These are phyloP conservation scores for Albula glossodonta DNA, from an alignment of 2,113 vertebrate genomes.

Conservation along the genomic window DNA sequence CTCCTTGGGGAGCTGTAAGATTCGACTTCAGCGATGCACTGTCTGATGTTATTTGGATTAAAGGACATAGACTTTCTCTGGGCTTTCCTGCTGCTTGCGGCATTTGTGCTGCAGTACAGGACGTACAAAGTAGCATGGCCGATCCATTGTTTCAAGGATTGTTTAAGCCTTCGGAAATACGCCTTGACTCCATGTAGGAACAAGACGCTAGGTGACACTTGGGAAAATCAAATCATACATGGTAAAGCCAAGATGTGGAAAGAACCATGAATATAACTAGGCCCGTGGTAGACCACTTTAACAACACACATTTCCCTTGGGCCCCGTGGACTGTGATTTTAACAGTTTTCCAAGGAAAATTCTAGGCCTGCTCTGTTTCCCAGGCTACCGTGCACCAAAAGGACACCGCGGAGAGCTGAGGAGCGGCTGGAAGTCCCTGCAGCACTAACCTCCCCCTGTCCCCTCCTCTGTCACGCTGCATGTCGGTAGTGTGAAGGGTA, in stretches of 20 bases:
- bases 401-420: constrained; percentile 56
- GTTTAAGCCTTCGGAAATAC: neutral
- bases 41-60: constrained; percentile 16
- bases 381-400: constrained; percentile 56
- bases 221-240: neutral
- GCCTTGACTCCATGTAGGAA: neutral
- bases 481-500: constrained; percentile 63
- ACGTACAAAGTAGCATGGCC: neutral
- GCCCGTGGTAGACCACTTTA: neutral
- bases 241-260: neutral
- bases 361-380: constrained; percentile 44
- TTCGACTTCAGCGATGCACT: neutral
- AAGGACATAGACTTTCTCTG: constrained; percentile 11
- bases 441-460: constrained; percentile 49
- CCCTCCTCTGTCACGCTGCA: constrained; percentile 59
- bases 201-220: neutral
- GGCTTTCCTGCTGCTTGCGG: neutral
- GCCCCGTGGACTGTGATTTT: neutral
- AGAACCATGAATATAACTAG: neutral
- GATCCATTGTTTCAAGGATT: neutral
- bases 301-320: neutral
- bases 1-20: constrained; percentile 2
- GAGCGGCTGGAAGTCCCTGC: constrained; percentile 47
- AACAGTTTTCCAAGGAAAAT: constrained; percentile 11
- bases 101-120: neutral